Evolutionary conservation across 2,888 invertebrate genomes (phyloP).

Genomic region (Tenodera sinensis): DNA sequence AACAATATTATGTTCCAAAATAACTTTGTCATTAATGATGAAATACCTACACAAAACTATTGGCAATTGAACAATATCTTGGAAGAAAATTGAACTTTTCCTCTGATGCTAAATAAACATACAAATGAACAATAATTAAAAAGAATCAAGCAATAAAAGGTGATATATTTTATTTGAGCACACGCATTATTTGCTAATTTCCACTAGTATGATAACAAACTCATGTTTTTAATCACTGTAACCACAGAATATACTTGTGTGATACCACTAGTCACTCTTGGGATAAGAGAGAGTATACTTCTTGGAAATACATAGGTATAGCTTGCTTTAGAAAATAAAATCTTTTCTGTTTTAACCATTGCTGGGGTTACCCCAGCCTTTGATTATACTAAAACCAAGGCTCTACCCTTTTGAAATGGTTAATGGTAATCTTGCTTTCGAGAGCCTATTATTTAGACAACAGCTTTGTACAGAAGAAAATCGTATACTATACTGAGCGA

Average conservation of each 20-base stretch:
- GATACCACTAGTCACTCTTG: not conserved
- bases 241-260: not conserved
- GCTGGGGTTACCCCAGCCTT: not conserved
- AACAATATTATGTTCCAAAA: too few species aligned
- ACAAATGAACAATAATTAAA: too few species aligned
- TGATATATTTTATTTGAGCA: too few species aligned
- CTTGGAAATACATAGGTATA: not conserved
- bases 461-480: conserved; percentile 16
- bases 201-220: too few species aligned
- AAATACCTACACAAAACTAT: too few species aligned
- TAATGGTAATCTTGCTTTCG: conserved; percentile 15
- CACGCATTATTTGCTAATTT: too few species aligned
- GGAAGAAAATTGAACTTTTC: too few species aligned
- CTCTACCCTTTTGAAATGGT: not conserved
- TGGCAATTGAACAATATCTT: too few species aligned
- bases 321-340: not conserved
- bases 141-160: too few species aligned
- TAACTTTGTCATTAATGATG: too few species aligned
- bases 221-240: too few species aligned
- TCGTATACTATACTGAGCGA: conserved; percentile 16
- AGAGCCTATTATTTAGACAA: conserved; percentile 6
- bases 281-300: not conserved
- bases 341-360: not conserved
- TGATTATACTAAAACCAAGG: not conserved
- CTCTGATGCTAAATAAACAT: too few species aligned